phyloP scores from a whole-genome alignment of 2,888 invertebrate genomes.

The Chrysopilus asiliformis region DNA sequence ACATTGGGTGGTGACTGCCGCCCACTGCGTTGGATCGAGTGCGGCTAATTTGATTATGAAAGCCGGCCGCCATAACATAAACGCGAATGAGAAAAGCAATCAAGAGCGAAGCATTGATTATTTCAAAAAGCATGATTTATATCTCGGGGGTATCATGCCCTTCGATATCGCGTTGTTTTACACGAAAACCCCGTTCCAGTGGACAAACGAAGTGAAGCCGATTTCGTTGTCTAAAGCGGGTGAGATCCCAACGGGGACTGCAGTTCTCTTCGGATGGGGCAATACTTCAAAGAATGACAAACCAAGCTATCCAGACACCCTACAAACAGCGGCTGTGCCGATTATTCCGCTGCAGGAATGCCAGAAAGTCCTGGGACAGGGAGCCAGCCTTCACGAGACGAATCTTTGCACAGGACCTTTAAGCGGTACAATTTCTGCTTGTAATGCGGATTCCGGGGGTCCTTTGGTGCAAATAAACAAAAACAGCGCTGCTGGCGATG shows the following conservation, averaged over 20 bases:
- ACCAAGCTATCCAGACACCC: constrained; percentile 26
- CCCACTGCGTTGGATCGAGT: constrained; percentile 27
- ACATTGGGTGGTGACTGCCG: constrained; percentile 33
- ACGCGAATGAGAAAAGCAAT: constrained; percentile 18
- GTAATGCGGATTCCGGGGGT: constrained; percentile 32
- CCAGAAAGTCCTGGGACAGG: constrained; percentile 24
- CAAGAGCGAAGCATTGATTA: constrained; percentile 29
- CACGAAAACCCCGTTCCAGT: constrained; percentile 24
- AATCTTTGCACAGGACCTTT: constrained; percentile 8
- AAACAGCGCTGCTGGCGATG: constrained; percentile 10
- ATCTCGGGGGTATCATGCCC: constrained; percentile 29
- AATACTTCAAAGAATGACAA: constrained; percentile 29
- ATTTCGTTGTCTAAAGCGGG: constrained; percentile 26
- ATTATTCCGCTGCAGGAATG: constrained; percentile 26
- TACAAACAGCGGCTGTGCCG: constrained; percentile 28
- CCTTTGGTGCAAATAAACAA: constrained; percentile 26
- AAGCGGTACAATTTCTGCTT: constrained; percentile 29
- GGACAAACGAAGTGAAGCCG: constrained; percentile 25
- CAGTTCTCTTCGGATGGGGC: constrained; percentile 32
- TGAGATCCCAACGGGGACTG: constrained; percentile 23
- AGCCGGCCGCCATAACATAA: constrained; percentile 30
- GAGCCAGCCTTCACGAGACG: constrained; percentile 11
- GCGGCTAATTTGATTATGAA: constrained; percentile 26
- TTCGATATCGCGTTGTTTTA: constrained; percentile 33
- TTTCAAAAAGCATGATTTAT: constrained; percentile 27